Evolutionary conservation across 2,113 vertebrate genomes (phyloP).

Genomic region (Phrynosoma platyrhinos): DNA sequence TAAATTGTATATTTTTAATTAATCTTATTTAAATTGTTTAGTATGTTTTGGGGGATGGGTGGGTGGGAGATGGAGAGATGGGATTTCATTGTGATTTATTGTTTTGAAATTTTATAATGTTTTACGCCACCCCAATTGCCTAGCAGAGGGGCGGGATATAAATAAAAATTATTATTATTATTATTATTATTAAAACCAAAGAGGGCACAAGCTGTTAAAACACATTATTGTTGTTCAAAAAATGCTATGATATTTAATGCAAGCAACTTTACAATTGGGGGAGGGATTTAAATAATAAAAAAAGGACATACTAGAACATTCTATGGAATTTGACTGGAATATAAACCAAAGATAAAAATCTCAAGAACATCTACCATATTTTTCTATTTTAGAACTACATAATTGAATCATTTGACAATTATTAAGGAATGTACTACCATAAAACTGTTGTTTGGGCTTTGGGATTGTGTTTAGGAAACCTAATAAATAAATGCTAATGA

Average conservation of each 20-base stretch:
- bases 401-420: background rate
- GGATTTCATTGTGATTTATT: too few relatives aligned
- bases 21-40: too few relatives aligned
- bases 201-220: conserved; percentile 72
- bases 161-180: too few relatives aligned
- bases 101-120: too few relatives aligned
- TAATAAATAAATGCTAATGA: conserved; percentile 31
- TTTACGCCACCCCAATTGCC: too few relatives aligned
- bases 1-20: too few relatives aligned
- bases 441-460: conserved; percentile 46
- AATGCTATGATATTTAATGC: background rate
- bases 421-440: conserved; percentile 22
- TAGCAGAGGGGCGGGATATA: too few relatives aligned
- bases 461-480: conserved; percentile 24
- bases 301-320: background rate
- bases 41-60: too few relatives aligned
- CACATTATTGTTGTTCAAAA: conserved; percentile 39
- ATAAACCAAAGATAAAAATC: conserved; percentile 32
- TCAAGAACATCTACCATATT: conserved; percentile 38
- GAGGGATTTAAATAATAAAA: background rate
- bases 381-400: conserved; percentile 28
- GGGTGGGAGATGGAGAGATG: too few relatives aligned
- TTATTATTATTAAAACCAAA: too few relatives aligned
- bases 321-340: conserved; percentile 31
- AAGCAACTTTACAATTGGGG: conserved; percentile 37